Evolutionary conservation across 2,113 vertebrate species (phyloP).

Genomic region (Ictidomys tridecemlineatus): DNA sequence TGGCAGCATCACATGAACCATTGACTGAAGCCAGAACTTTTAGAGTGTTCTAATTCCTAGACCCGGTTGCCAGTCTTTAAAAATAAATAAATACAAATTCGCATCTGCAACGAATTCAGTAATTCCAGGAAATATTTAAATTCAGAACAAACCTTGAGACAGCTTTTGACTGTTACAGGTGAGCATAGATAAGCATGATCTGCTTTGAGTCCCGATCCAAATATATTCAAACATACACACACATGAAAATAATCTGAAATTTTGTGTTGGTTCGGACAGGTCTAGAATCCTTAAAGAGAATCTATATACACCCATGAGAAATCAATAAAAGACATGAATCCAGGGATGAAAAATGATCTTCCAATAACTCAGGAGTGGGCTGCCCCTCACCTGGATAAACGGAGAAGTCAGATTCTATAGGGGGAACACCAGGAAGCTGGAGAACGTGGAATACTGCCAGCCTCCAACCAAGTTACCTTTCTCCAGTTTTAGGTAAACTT

Average conservation of each 20-base stretch:
- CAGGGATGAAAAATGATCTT: constrained; percentile 84
- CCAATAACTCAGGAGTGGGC: constrained; percentile 69
- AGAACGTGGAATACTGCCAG: constrained; percentile 99
- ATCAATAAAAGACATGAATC: constrained; percentile 83
- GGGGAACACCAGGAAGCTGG: constrained; percentile 98
- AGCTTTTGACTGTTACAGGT: constrained; percentile 79
- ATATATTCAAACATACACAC: constrained; percentile 70
- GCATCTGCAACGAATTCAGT: constrained; percentile 72
- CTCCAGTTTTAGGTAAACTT: constrained; percentile 98
- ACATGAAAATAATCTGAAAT: constrained; percentile 70
- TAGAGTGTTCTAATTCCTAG: constrained; percentile 71
- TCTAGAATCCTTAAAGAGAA: constrained; percentile 84
- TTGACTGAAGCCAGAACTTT: constrained; percentile 78
- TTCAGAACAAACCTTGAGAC: constrained; percentile 84
- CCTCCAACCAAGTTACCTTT: constrained; percentile 98
- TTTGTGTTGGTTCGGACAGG: constrained; percentile 77
- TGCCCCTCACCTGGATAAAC: constrained; percentile 76
- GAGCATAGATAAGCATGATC: constrained; percentile 79
- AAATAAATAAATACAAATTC: constrained; percentile 75
- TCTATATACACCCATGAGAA: constrained; percentile 86
- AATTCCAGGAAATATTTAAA: constrained; percentile 81
- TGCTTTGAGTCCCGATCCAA: constrained; percentile 83
- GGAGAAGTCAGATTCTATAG: constrained; percentile 89
- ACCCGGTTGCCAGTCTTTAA: constrained; percentile 80
- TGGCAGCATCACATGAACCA: constrained; percentile 83